These are phyloP conservation scores for Echinometra lucunter DNA, from an alignment of 53 echinoderm and acorn worm species.

Conservation along the genomic window DNA sequence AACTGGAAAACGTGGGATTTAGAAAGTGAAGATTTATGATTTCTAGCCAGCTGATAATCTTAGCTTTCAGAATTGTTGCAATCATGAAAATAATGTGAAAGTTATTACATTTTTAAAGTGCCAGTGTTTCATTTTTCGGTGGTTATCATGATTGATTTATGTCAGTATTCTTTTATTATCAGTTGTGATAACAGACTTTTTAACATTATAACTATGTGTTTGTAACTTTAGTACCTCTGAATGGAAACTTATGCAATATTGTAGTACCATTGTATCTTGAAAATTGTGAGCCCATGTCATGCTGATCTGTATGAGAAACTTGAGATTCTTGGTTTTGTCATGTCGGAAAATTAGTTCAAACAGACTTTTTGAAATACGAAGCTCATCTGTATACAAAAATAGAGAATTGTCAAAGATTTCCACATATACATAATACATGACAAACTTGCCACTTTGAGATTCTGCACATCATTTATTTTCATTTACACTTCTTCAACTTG, in stretches of 20 bases:
- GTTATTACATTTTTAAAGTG: neutral
- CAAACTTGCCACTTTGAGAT: too few relatives aligned
- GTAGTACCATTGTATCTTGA: too few relatives aligned
- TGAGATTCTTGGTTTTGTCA: too few relatives aligned
- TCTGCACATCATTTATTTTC: too few relatives aligned
- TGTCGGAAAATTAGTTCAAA: too few relatives aligned
- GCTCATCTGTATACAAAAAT: too few relatives aligned
- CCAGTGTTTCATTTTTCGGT: neutral
- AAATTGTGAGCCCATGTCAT: too few relatives aligned
- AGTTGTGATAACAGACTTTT: neutral
- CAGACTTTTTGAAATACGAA: too few relatives aligned
- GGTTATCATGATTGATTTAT: neutral
- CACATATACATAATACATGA: too few relatives aligned
- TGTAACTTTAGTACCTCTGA: neutral
- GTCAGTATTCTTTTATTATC: neutral
- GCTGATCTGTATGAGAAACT: too few relatives aligned
- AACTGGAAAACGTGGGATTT: constrained; percentile 74
- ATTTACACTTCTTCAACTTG: too few relatives aligned
- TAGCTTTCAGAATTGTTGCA: neutral
- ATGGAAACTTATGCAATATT: neutral
- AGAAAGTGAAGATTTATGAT: constrained; percentile 16
- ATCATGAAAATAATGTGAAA: neutral
- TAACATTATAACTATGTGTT: neutral
- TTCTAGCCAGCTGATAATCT: neutral
- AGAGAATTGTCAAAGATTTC: too few relatives aligned